Evolutionary conservation across 2,888 invertebrate genomes (phyloP).

Genomic region (Adelphocoris suturalis): DNA sequence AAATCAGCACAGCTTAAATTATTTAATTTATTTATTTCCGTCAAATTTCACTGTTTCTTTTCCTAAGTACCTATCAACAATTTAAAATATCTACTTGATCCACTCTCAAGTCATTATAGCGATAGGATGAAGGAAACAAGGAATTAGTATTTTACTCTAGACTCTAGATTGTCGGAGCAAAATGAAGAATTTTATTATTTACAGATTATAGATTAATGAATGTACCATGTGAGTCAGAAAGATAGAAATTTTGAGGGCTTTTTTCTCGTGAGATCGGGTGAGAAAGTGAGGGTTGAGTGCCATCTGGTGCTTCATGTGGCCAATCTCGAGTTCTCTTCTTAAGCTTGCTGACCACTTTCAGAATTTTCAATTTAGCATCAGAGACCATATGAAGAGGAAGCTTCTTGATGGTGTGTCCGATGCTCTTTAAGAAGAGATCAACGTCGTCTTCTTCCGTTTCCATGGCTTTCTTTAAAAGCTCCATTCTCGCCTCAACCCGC

Average conservation of each 20-base stretch:
- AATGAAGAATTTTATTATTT: slow-evolving; percentile 33
- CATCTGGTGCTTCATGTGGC: slow-evolving; percentile 45
- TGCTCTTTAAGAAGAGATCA: slow-evolving; percentile 67
- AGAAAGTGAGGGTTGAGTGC: slow-evolving; percentile 16
- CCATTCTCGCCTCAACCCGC: slow-evolving; percentile 42
- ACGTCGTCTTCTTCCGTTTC: slow-evolving; percentile 66
- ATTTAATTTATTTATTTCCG: no score
- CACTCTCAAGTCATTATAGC: slow-evolving; percentile 37
- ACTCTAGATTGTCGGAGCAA: slow-evolving; percentile 34
- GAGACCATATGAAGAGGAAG: slow-evolving; percentile 49
- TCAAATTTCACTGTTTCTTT: no score
- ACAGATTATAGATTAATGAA: slow-evolving; percentile 35
- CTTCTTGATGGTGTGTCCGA: slow-evolving; percentile 62
- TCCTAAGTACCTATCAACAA: slow-evolving; percentile 41
- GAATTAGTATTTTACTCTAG: slow-evolving; percentile 13
- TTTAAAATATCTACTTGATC: slow-evolving; percentile 34
- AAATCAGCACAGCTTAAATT: no score
- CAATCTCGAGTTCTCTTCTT: slow-evolving; percentile 36
- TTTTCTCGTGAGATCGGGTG: slow-evolving; percentile 37
- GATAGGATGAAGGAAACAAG: slow-evolving; percentile 39
- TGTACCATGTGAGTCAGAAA: slow-evolving; percentile 38
- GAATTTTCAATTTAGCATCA: slow-evolving; percentile 65
- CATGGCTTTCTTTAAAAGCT: slow-evolving; percentile 44
- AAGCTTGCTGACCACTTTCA: slow-evolving; percentile 56
- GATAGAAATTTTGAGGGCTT: slow-evolving; percentile 39